phyloP scores from a whole-genome alignment of 2,888 invertebrate genomes.

The Cantharis rustica region DNA sequence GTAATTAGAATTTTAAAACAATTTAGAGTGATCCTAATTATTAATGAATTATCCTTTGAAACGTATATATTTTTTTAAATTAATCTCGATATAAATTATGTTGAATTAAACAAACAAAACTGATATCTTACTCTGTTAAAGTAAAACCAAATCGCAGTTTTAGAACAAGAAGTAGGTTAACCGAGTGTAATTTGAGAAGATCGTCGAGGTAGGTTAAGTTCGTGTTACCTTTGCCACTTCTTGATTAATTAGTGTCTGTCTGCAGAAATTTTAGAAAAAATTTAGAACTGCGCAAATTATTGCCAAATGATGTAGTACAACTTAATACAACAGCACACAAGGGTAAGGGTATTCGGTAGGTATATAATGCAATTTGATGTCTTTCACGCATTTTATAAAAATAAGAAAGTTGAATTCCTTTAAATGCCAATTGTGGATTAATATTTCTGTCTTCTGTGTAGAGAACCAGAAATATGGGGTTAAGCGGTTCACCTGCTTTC shows the following conservation, averaged over 20 bases:
- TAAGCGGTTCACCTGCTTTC: too few relatives aligned
- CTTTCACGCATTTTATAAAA: too few relatives aligned
- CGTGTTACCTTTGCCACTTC: conserved; percentile 34
- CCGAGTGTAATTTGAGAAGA: conserved; percentile 30
- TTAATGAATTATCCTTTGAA: background rate
- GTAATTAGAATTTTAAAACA: background rate
- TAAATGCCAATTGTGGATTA: too few relatives aligned
- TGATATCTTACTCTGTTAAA: conserved; percentile 14
- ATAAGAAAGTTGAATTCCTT: too few relatives aligned
- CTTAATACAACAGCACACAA: background rate
- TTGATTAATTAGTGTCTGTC: conserved; percentile 19
- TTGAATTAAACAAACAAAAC: conserved; percentile 2
- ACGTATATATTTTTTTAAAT: background rate
- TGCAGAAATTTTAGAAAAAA: background rate
- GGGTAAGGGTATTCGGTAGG: background rate
- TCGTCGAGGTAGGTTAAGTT: conserved; percentile 34
- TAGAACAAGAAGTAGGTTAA: conserved; percentile 24
- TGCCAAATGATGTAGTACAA: background rate
- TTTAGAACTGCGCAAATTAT: background rate
- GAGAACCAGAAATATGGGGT: too few relatives aligned
- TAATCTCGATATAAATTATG: background rate
- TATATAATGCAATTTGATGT: too few relatives aligned
- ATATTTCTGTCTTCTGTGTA: too few relatives aligned
- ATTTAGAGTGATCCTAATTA: background rate
- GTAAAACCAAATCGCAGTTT: conserved; percentile 21